Conservation (phyloP, 2,797 vertebrate genomes). For the Brotogeris chrysoptera region DNA sequence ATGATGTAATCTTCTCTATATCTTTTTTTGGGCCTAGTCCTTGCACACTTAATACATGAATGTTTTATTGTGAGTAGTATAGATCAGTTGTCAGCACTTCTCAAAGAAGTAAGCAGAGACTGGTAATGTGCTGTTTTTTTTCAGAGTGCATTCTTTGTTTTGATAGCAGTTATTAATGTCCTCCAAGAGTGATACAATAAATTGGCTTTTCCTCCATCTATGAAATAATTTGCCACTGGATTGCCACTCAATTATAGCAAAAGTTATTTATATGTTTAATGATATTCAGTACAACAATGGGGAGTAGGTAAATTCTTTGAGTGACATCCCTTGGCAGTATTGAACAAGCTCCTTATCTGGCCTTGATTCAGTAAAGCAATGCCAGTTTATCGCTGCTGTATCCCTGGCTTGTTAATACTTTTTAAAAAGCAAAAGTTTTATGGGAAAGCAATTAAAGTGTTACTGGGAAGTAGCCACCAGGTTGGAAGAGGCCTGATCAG, state of each 20-base stretch:
- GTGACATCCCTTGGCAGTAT: fast-evolving
- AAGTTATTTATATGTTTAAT: neutral
- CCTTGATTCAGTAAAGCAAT: neutral
- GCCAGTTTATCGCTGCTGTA: neutral
- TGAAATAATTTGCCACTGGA: neutral
- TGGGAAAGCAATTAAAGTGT: neutral
- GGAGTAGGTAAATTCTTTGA: neutral
- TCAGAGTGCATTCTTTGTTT: fast-evolving
- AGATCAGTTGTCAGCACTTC: neutral
- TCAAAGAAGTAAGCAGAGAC: neutral
- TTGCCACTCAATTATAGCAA: neutral
- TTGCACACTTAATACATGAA: neutral
- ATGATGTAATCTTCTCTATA: neutral
- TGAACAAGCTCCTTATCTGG: neutral
- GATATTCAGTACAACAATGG: neutral
- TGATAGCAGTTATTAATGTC: neutral
- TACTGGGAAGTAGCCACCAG: neutral
- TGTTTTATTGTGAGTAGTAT: neutral
- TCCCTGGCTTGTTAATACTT: neutral
- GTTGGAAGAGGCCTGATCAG: neutral
- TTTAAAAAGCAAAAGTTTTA: neutral
- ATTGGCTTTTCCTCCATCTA: neutral
- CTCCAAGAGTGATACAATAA: neutral
- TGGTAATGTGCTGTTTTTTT: neutral
- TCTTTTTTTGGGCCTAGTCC: neutral